Percentiles rank a stretch among this genome's conserved stretches.
Conservation (phyloP, 2,888 invertebrate species). For the Mimumesa dahlbomi region DNA sequence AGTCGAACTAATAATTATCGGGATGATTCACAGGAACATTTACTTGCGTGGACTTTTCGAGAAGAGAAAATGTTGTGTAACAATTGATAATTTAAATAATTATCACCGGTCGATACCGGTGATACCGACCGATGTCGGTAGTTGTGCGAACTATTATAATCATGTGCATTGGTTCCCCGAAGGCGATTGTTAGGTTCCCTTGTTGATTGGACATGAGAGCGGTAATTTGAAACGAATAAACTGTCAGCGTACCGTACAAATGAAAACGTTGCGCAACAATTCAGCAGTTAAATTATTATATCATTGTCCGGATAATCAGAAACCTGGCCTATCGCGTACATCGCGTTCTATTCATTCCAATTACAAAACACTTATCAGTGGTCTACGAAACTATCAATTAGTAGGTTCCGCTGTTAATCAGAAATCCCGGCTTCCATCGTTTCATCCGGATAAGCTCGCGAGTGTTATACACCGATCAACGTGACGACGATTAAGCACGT, state of each 20-base stretch:
- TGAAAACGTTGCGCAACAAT: slow-evolving; percentile 1
- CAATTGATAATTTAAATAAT: neutral
- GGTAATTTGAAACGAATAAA: neutral
- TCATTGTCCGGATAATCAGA: slow-evolving; percentile 1
- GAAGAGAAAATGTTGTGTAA: neutral
- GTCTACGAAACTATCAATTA: neutral
- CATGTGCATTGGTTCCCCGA: no score
- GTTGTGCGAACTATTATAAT: no score
- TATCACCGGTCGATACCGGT: no score
- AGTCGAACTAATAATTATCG: no score
- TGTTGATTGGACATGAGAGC: no score
- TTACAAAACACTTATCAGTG: slow-evolving; percentile 1
- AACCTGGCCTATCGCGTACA: neutral
- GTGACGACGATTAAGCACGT: slow-evolving; percentile 10
- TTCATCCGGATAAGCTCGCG: neutral
- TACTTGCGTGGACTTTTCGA: no score
- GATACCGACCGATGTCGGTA: no score
- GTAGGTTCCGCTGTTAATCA: neutral
- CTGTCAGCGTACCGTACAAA: neutral
- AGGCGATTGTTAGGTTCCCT: no score
- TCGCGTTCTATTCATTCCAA: slow-evolving; percentile 2
- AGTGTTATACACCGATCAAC: neutral
- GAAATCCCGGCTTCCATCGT: neutral
- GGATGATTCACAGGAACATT: no score
- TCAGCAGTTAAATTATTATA: neutral